Evolutionary conservation across 2,797 vertebrate genomes (phyloP).

Genomic region (Oophaga sylvatica): DNA sequence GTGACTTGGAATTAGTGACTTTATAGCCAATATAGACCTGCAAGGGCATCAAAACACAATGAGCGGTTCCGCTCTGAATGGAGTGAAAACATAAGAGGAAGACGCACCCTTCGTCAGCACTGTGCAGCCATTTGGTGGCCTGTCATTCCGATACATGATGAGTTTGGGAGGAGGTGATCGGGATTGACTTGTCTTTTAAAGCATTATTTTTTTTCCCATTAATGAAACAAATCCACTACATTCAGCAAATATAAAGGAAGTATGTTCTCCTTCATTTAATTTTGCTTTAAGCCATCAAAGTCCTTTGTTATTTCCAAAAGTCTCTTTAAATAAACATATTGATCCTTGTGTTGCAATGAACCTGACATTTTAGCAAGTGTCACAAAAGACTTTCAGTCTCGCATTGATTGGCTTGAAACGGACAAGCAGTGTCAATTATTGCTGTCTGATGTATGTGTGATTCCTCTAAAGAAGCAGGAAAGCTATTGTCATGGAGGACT

Average conservation of each 20-base stretch:
- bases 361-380: conserved; percentile 78
- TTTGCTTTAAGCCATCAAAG: conserved; percentile 71
- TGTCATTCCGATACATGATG: conserved; percentile 30
- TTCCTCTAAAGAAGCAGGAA: conserved; percentile 51
- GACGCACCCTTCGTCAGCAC: conserved; percentile 40
- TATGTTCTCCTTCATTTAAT: conserved; percentile 66
- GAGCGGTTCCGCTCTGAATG: conserved; percentile 31
- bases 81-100: conserved; percentile 44
- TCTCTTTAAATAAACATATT: conserved; percentile 86
- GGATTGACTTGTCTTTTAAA: conserved; percentile 57
- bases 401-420: conserved; percentile 79
- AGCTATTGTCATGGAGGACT: background rate
- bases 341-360: conserved; percentile 80
- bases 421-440: conserved; percentile 80
- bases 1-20: background rate
- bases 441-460: conserved; percentile 72
- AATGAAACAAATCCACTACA: conserved; percentile 66
- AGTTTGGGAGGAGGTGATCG: background rate
- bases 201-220: conserved; percentile 49
- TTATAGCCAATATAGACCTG: conserved; percentile 31
- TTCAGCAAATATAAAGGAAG: conserved; percentile 65
- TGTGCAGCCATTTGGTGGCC: conserved; percentile 25
- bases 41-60: conserved; percentile 31
- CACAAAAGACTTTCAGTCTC: conserved; percentile 78
- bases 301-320: conserved; percentile 77